Evolutionary conservation across 2,888 invertebrate species (phyloP).

Genomic region (Drepanosiphum platanoidis): DNA sequence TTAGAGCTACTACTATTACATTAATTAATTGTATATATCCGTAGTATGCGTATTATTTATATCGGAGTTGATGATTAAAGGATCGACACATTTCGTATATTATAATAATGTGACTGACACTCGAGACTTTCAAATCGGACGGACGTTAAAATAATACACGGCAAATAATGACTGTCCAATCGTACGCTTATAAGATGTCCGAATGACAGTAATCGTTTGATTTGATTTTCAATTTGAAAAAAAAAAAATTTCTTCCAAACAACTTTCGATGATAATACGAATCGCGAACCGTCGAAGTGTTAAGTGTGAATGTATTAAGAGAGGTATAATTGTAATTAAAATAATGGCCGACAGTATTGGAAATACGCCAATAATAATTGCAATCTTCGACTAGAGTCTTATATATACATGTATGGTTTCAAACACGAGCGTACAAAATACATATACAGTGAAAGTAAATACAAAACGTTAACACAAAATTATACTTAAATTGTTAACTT

Average conservation of each 20-base stretch:
- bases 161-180: not conserved
- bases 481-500: constrained; percentile 1
- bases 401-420: not conserved
- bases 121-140: not conserved
- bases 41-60: not conserved
- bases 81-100: not conserved
- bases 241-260: constrained; percentile 21
- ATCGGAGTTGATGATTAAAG: not conserved
- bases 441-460: constrained; percentile 5
- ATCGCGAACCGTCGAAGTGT: not conserved
- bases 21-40: not conserved
- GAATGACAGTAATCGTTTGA: not conserved
- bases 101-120: not conserved
- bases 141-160: not conserved
- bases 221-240: constrained; percentile 15
- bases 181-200: not conserved
- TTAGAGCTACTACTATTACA: not conserved
- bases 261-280: constrained; percentile 7
- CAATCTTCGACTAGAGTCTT: constrained; percentile 34
- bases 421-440: not conserved
- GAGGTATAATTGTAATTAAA: not conserved
- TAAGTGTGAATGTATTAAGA: not conserved
- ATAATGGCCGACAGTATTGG: constrained; percentile 2
- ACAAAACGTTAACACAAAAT: not conserved
- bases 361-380: constrained; percentile 25